Evolutionary conservation across 2,113 vertebrate species (phyloP).

Genomic region (Mystacornis crossleyi): DNA sequence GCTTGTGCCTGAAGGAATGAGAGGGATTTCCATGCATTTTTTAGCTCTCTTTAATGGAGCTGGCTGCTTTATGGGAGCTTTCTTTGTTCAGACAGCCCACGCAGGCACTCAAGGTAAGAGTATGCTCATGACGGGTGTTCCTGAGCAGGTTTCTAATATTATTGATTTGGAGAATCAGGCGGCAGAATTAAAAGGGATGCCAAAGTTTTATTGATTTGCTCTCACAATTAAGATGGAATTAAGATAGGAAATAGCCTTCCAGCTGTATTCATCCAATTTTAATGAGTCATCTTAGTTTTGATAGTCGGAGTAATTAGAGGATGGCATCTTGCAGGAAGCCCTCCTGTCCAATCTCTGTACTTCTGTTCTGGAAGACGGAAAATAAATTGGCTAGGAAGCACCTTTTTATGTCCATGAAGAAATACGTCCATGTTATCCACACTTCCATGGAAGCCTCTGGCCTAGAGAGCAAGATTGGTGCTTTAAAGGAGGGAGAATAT

Average conservation of each 20-base stretch:
- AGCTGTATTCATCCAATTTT: constrained; percentile 73
- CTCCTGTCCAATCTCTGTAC: not conserved
- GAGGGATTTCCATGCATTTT: constrained; percentile 84
- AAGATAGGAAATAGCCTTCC: constrained; percentile 72
- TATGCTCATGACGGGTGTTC: not conserved
- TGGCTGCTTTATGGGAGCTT: constrained; percentile 86
- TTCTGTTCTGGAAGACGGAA: not conserved
- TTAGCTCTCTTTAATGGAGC: constrained; percentile 88
- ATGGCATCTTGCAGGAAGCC: constrained; percentile 53
- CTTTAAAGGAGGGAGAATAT: not conserved
- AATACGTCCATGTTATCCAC: fast-evolving
- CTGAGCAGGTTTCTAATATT: constrained; percentile 24
- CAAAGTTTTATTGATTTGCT: constrained; percentile 73
- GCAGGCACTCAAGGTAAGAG: constrained; percentile 85
- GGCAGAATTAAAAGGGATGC: constrained; percentile 48
- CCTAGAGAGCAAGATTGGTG: not conserved
- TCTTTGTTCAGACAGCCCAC: constrained; percentile 82
- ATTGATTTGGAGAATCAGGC: constrained; percentile 59
- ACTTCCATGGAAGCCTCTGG: not conserved
- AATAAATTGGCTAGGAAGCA: not conserved
- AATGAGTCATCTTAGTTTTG: constrained; percentile 74
- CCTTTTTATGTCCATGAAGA: not conserved
- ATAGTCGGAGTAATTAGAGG: constrained; percentile 70
- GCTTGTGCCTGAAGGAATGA: constrained; percentile 81
- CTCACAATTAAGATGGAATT: constrained; percentile 78